phyloP scores from a whole-genome alignment of 2,888 invertebrate genomes.

The Notodonta dromedarius region DNA sequence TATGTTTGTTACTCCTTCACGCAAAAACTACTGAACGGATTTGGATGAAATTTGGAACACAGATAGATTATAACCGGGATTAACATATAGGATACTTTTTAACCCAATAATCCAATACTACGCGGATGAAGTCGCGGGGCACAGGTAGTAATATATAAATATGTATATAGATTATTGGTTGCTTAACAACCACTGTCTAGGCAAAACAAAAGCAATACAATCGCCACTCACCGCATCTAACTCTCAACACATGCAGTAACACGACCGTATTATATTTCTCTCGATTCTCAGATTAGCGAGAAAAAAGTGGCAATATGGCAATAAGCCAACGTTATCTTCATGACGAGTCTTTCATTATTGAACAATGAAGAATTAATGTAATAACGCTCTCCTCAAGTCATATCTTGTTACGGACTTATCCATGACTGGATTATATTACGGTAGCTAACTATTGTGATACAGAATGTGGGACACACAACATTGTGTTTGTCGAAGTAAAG shows the following conservation, averaged over 20 bases:
- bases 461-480: neutral
- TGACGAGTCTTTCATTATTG: slow-evolving; percentile 3
- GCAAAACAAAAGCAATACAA: neutral
- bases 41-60: no score
- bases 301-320: neutral
- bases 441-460: neutral
- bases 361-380: slow-evolving; percentile 2
- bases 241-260: no score
- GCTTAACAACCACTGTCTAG: no score
- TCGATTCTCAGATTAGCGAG: neutral
- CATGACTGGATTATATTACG: neutral
- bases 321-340: neutral
- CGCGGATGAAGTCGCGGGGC: no score
- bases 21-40: no score
- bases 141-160: no score
- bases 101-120: no score
- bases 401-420: neutral
- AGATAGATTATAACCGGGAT: no score
- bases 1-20: no score
- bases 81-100: no score
- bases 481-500: no score
- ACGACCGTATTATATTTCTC: neutral
- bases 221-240: neutral
- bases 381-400: neutral
- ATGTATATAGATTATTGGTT: no score